Percentiles rank a stretch among this genome's conserved stretches.
phyloP scores from a whole-genome alignment of 2,797 vertebrate species.

The Periophthalmus magnuspinnatus region DNA sequence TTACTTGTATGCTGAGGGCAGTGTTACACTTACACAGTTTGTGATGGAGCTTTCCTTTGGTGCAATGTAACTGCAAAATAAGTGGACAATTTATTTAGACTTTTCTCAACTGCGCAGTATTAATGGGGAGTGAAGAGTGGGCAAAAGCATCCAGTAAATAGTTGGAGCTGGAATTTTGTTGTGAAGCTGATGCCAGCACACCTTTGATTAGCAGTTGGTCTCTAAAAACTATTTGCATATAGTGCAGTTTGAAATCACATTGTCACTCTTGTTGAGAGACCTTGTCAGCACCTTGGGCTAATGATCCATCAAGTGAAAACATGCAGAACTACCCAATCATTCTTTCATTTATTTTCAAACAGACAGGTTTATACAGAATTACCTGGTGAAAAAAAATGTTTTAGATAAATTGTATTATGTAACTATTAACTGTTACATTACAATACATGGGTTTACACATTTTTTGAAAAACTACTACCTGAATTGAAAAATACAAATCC shows the following conservation, averaged over 20 bases:
- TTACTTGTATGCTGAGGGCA: neutral
- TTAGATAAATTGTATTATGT: neutral
- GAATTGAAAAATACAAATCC: neutral
- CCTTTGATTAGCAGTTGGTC: neutral
- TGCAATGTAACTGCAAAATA: neutral
- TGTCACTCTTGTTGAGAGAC: neutral
- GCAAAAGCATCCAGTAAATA: neutral
- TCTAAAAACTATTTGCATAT: neutral
- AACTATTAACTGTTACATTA: neutral
- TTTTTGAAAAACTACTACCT: neutral
- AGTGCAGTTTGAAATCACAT: neutral
- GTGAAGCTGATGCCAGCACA: neutral
- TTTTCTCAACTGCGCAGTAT: neutral
- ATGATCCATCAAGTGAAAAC: neutral
- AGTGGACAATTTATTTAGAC: neutral
- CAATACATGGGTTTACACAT: neutral
- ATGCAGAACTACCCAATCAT: neutral
- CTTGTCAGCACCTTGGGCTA: neutral
- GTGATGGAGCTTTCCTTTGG: neutral
- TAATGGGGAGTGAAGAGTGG: neutral
- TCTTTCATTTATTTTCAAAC: neutral
- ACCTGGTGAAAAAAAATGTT: neutral
- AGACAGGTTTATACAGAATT: conserved; percentile 2
- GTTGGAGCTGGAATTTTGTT: neutral
- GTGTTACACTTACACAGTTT: neutral